Base-by-base conservation (phyloP, 2,797 vertebrate genomes). In the Dendrocincla tyrannina region DNA sequence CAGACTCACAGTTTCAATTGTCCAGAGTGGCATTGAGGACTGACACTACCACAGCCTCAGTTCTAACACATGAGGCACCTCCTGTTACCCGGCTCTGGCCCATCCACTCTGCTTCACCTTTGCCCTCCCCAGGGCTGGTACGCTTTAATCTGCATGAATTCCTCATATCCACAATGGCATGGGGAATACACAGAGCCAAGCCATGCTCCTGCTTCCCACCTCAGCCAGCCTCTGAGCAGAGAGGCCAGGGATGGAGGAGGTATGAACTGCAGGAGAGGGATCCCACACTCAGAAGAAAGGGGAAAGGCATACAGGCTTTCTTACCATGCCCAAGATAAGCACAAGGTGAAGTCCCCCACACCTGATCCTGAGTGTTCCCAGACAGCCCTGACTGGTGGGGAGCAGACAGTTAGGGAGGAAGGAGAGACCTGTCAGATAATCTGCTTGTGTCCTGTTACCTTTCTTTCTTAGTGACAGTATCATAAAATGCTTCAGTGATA, bases 141-240 rank as follows among this genome's bases (percentile, higher is more conserved):
- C 59, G 11, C 5, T 78, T 74, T 70, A 33, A 78, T n/a, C 27
- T 52, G 20, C 8, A 10, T 7, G 2, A 82, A 32, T 49, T 76
- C 20, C 30, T 82, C 5, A 1, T 2, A 19, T 2, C 11, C 7
- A 6, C 46, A 42, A 18, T 5, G 37, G 15, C 37, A 50, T 0
- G 5, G 20, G 30, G 17, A 88, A 70, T 10, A 11, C 32, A 16
- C 28, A 17, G 33, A 83, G 52, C 24, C 75, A 83, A 85, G 37
- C 7, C 35, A 10, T 2, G 15, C n/a, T 79, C 59, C 72, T 88
- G 33, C 73, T 70, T 60, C 9, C 33, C 25, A 33, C 13, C 37
- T 50, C 77, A 64, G 62, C 20, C 37, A 68, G 49, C 4, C 10
- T 19, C 19, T 39, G 58, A 30, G 50, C 50, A 87, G 33, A 56